Evolutionary conservation across 2,797 vertebrate genomes (phyloP), one percentile per base, ranked within the genome.

Genomic region (Lepus townsendii): DNA sequence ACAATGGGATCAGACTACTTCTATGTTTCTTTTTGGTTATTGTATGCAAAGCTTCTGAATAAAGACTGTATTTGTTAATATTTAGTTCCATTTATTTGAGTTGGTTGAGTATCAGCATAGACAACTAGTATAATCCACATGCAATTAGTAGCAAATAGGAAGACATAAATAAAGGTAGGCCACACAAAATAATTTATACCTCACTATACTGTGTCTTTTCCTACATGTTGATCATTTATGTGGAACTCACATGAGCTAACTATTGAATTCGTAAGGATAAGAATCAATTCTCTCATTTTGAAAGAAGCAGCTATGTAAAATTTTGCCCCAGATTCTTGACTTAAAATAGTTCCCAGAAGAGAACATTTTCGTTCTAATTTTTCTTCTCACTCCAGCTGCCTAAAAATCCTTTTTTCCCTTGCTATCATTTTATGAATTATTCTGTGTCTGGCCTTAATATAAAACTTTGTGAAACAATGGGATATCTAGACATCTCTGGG

Each of bases 321-420:
- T 86, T 97, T 96, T 97, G 96, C 92, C 94, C 96, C 95, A 97
- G 97, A 96, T 97, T 95, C 93, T 94, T 96, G 94, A 91, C 94
- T 96, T 97, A 97, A 97, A 97, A 97, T 97, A 97, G 96, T 96
- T 96, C 65, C 80, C 89, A 96, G 91, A 91, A 97, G 88, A 96
- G 95, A 96, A 96, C 95, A 96, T 96, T 97, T 96, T 97, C 92
- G 94, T 96, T 96, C 94, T 97, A 97, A 96, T 95, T 97, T 97
- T 95, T 96, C 93, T 96, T 96, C 90, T 95, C 85, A 95, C 90
- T 96, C 73, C 86, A 97, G 90, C 93, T 97, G 96, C 94, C 93
- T 97, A 94, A 96, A 96, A 96, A 83, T 95, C 60, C 65, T 95
- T 80, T 95, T 88, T 72, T 35, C 65, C 94, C 76, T 73, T 94